Evolutionary conservation across 1,140 invertebrate species (phyloP).

Genomic region (Philotrypesis tridentata): DNA sequence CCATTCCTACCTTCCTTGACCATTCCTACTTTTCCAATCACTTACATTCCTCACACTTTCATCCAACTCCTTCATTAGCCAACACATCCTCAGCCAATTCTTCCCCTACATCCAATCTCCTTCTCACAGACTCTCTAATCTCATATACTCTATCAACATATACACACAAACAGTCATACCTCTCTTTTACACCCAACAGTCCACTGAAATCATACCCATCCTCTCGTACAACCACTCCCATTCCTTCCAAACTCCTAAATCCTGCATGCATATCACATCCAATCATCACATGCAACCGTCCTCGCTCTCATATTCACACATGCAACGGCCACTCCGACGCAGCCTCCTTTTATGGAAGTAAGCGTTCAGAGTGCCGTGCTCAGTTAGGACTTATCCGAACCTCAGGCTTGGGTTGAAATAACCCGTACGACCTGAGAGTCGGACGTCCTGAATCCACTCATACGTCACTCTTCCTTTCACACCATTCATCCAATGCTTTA

Average conservation of each 20-base stretch:
- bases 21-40: too few relatives aligned
- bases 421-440: too few relatives aligned
- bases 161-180: background rate
- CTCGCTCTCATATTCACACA: background rate
- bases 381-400: background rate
- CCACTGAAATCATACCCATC: background rate
- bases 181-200: background rate
- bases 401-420: background rate
- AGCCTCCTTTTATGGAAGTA: background rate
- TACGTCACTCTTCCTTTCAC: background rate
- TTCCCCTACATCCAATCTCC: too few relatives aligned
- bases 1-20: too few relatives aligned
- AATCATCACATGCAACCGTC: constrained; percentile 10
- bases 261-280: background rate
- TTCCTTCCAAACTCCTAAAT: background rate
- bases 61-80: background rate
- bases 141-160: background rate
- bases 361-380: background rate
- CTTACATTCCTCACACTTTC: too few relatives aligned
- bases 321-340: background rate
- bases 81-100: too few relatives aligned
- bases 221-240: background rate
- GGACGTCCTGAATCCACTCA: background rate
- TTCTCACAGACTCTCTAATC: constrained; percentile 69
- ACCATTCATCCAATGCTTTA: background rate